Conservation (phyloP, 2,797 vertebrate genomes). For the Uromys caudimaculatus region DNA sequence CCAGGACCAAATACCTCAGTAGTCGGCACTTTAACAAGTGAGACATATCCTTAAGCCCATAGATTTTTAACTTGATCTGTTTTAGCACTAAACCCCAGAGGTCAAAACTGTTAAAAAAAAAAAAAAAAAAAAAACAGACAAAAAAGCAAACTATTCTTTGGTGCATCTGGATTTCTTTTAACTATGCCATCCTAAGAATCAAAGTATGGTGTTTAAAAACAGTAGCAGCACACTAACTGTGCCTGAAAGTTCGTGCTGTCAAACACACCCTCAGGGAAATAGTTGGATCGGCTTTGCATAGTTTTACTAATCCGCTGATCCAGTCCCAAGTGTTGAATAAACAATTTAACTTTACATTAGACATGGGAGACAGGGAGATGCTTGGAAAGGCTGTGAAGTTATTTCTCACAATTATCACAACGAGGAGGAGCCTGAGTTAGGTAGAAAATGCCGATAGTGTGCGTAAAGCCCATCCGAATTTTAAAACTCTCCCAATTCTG, state of each 20-base stretch:
- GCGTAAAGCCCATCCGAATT: background rate
- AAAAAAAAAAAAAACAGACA: background rate
- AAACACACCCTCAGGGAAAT: constrained; percentile 61
- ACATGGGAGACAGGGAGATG: background rate
- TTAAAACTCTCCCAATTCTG: background rate
- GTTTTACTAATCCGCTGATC: background rate
- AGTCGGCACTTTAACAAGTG: background rate
- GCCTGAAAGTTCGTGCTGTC: constrained; percentile 60
- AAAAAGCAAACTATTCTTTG: background rate
- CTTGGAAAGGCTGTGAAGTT: constrained; percentile 18
- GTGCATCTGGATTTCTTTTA: constrained; percentile 50
- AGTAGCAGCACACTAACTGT: constrained; percentile 49
- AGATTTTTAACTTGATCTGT: background rate
- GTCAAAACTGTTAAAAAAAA: background rate
- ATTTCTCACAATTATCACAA: constrained; percentile 42
- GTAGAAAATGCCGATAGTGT: background rate
- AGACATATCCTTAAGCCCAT: background rate
- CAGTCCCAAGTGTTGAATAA: constrained; percentile 60
- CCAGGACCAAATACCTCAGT: background rate
- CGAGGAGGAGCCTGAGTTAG: background rate
- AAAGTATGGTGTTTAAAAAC: constrained; percentile 58
- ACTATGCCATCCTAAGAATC: constrained; percentile 67
- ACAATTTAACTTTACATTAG: constrained; percentile 45
- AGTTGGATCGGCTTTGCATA: constrained; percentile 39
- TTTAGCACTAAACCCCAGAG: constrained; percentile 49